Evolutionary conservation across 2,888 invertebrate species (phyloP).

Genomic region (Machimus atricapillus): DNA sequence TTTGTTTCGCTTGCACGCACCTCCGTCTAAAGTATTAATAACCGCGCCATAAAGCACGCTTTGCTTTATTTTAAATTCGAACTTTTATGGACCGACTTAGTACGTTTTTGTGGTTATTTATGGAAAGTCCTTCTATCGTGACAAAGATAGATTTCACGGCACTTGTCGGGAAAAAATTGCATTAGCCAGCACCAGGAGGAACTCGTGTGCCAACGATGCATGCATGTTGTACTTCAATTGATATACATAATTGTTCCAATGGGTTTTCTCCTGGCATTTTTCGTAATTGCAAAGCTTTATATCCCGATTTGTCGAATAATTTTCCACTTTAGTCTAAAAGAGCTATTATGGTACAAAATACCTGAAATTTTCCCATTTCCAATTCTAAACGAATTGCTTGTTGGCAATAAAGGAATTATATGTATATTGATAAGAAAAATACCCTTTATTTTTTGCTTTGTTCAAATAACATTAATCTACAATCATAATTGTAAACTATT

Average conservation of each 20-base stretch:
- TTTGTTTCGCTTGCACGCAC: not conserved
- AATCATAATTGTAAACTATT: too few relatives aligned
- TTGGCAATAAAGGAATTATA: not conserved
- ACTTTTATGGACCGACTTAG: not conserved
- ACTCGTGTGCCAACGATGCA: not conserved
- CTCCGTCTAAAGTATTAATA: not conserved
- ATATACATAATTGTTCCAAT: not conserved
- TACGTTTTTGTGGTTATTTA: not conserved
- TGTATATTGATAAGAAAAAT: not conserved
- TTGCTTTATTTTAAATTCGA: slow-evolving; percentile 1
- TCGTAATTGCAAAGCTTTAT: not conserved
- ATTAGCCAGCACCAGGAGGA: not conserved
- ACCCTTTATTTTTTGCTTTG: not conserved
- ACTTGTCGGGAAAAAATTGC: not conserved
- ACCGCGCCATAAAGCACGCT: not conserved
- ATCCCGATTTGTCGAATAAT: not conserved
- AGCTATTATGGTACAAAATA: not conserved
- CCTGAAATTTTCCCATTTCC: not conserved
- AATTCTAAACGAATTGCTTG: not conserved
- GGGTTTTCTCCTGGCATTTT: not conserved
- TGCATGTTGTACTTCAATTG: not conserved
- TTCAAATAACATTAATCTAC: too few relatives aligned
- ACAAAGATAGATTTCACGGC: not conserved
- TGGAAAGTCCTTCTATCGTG: slow-evolving; percentile 8
- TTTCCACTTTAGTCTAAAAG: not conserved